These are phyloP conservation scores for Allygus modestus DNA, from an alignment of 2,888 invertebrate species.

Conservation along the genomic window DNA sequence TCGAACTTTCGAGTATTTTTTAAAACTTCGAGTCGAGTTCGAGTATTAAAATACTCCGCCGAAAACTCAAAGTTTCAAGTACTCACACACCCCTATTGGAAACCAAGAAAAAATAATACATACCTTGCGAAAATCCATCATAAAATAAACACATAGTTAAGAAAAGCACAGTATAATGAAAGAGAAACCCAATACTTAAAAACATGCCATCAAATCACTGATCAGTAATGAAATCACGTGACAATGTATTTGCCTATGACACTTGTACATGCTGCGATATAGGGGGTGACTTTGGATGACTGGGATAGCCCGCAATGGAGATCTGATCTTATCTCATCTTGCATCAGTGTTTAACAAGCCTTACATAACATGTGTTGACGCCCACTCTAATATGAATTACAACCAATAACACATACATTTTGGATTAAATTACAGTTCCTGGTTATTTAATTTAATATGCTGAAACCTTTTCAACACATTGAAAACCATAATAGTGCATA, in stretches of 20 bases:
- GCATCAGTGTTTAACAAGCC: neutral
- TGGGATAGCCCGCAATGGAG: neutral
- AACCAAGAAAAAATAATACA: too few relatives aligned
- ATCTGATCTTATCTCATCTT: constrained; percentile 2
- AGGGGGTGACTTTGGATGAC: neutral
- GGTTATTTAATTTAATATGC: too few relatives aligned
- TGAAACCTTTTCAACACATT: too few relatives aligned
- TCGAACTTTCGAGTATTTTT: too few relatives aligned
- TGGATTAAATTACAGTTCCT: too few relatives aligned
- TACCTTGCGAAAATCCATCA: constrained; percentile 34
- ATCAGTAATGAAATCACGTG: neutral
- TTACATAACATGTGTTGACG: constrained; percentile 8
- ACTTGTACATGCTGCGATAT: neutral
- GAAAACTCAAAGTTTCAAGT: too few relatives aligned
- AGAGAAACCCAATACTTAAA: neutral
- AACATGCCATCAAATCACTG: constrained; percentile 34
- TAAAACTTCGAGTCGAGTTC: too few relatives aligned
- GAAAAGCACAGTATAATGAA: neutral
- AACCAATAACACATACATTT: neutral
- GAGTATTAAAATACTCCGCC: too few relatives aligned
- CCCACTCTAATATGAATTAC: neutral
- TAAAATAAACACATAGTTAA: neutral
- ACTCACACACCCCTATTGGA: too few relatives aligned
- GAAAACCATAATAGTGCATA: too few relatives aligned
- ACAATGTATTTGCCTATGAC: neutral